phyloP scores from a whole-genome alignment of 2,888 invertebrate genomes.

The Metacarcinus magister region DNA sequence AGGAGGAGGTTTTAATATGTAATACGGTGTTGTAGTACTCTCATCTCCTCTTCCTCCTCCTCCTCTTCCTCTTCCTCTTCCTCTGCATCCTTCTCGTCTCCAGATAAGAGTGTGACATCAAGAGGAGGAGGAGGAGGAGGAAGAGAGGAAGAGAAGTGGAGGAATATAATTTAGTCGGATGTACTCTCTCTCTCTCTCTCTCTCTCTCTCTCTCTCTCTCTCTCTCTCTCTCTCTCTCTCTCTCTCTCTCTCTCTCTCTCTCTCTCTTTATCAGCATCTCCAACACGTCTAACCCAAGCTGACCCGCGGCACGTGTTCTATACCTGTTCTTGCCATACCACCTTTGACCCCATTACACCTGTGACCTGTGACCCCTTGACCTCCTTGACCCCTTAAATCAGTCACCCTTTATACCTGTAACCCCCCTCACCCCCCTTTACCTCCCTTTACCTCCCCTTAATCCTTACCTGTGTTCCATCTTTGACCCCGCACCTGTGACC shows the following conservation, averaged over 20 bases:
- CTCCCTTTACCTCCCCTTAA: neutral
- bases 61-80: neutral
- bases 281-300: neutral
- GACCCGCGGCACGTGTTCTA: neutral
- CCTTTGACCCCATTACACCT: neutral
- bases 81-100: neutral
- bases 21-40: neutral
- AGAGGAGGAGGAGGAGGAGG: too few species aligned
- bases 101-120: too few species aligned
- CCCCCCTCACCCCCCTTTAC: neutral
- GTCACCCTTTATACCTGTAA: neutral
- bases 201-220: slow-evolving; percentile 26
- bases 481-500: neutral
- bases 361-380: slow-evolving; percentile 7
- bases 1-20: neutral
- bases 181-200: neutral
- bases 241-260: neutral
- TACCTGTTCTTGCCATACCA: neutral
- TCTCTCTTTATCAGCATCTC: neutral
- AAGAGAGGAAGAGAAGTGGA: too few species aligned
- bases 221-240: slow-evolving; percentile 14
- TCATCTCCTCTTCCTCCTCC: neutral
- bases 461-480: neutral
- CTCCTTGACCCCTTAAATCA: neutral
- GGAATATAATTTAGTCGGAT: too few species aligned